Base-by-base conservation (phyloP, 2,797 vertebrate genomes). In the Pipistrellus pygmaeus region DNA sequence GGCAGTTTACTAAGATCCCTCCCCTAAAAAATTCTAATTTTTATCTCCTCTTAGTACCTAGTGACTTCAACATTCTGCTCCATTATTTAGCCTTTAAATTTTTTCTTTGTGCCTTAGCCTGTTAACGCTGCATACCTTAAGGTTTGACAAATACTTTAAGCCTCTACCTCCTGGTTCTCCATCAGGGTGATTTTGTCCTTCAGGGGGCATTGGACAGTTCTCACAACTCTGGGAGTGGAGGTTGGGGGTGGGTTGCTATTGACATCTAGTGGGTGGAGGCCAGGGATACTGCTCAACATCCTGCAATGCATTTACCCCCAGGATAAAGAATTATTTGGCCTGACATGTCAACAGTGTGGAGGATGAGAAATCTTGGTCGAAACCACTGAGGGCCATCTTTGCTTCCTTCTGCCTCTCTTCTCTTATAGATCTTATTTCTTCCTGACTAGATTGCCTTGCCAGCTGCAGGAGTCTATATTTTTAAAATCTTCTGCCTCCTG, bases 401-500 rank as follows among this genome's bases (percentile, higher is more conserved):
- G 51, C 38, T 87, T 88, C 20, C 23, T 27, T 66, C 68, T 83
- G 13, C 21, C 30, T 90, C 46, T 88, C 8, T 46, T 62, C 68
- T 57, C 8, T 85, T 25, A 51, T 38, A 41, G 57, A 78, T 44
- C 55, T 86, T 30, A 35, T 38, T 85, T 83, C 32, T 15, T 53
- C 38, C 60, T 17, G 21, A 88, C 60, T 69, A 80, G 38, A 48
- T 55, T 84, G 57, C n/a, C 32, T 86, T 78, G 53, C 57, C 72
- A 95, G 46, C 8, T 80, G 21, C 78, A 83, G 71, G 73, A 75
- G 20, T 85, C 60, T 48, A 27, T 85, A 32, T 57, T 72, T 51
- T 76, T 23, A 83, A 84, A 86, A n/a, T 41, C 25, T 71, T 88
- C 35, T 86, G 66, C 57, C 76, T 96, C 13, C 27, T 71, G 87